A percentile compares a stretch with the other conserved stretches of the same genome.
Evolutionary conservation across 2,797 vertebrate species (phyloP).

Genomic region (Lagorchestes hirsutus): DNA sequence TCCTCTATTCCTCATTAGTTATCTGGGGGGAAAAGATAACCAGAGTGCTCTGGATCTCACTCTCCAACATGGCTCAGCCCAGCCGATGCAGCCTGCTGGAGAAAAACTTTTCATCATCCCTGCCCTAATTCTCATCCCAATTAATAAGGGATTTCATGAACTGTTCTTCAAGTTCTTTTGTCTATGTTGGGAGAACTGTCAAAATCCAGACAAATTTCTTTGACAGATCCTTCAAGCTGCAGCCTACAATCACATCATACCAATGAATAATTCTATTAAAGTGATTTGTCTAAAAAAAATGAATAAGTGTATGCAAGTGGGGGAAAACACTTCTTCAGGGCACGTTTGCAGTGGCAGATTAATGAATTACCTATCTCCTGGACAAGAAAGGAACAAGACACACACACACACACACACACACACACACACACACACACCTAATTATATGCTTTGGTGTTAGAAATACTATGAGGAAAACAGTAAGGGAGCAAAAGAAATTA

Average conservation of each 20-base stretch:
- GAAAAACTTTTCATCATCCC: conserved; percentile 53
- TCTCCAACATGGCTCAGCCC: conserved; percentile 1
- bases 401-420: not conserved
- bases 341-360: conserved; percentile 67
- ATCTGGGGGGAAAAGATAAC: not conserved
- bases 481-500: conserved; percentile 62
- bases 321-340: conserved; percentile 24
- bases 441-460: conserved; percentile 64
- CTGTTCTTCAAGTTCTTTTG: conserved; percentile 37
- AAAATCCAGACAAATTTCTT: conserved; percentile 58
- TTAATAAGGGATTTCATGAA: conserved; percentile 49
- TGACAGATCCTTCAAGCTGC: conserved; percentile 26
- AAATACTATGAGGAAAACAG: conserved; percentile 70
- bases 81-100: not conserved
- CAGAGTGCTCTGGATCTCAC: conserved; percentile 1
- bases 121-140: conserved; percentile 48
- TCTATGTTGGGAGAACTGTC: conserved; percentile 45
- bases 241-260: not conserved
- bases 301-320: conserved; percentile 13
- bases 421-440: conserved; percentile 67
- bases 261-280: conserved; percentile 41
- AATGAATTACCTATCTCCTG: conserved; percentile 69
- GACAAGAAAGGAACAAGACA: conserved; percentile 61
- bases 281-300: conserved; percentile 60
- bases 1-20: not conserved